Evolutionary conservation across 2,797 vertebrate species (phyloP).

Genomic region (Syndactyla subalaris): DNA sequence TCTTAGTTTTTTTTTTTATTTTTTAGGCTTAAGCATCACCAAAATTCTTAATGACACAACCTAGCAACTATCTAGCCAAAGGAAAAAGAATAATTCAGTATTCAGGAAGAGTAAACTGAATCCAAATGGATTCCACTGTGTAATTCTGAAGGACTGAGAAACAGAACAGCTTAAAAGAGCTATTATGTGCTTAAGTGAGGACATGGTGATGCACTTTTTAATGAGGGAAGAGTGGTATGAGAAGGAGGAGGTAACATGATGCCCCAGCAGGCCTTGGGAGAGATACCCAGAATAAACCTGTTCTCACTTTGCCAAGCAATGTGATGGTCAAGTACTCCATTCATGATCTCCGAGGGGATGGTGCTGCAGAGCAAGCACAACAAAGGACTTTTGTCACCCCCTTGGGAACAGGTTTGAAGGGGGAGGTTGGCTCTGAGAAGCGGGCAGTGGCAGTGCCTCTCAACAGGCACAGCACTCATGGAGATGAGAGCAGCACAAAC

Average conservation of each 20-base stretch:
- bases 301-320: not conserved
- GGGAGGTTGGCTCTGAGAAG: not conserved
- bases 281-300: not conserved
- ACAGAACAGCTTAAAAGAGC: not conserved
- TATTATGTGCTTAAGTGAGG: not conserved
- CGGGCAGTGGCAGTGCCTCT: not conserved
- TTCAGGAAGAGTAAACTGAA: slow-evolving; percentile 6
- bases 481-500: not conserved
- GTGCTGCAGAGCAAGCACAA: accelerated
- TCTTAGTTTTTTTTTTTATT: slow-evolving; percentile 22
- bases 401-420: not conserved
- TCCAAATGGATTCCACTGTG: not conserved
- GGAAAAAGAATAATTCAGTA: not conserved
- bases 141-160: not conserved
- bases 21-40: not conserved
- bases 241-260: accelerated
- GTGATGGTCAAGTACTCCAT: not conserved
- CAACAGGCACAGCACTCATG: not conserved
- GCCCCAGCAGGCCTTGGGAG: not conserved
- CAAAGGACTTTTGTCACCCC: not conserved
- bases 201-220: not conserved
- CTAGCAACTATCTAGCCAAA: not conserved
- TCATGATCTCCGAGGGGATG: not conserved
- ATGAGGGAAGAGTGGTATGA: not conserved
- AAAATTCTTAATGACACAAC: not conserved